phyloP scores from a whole-genome alignment of 1,140 invertebrate genomes.

The Lepidurus packardi region DNA sequence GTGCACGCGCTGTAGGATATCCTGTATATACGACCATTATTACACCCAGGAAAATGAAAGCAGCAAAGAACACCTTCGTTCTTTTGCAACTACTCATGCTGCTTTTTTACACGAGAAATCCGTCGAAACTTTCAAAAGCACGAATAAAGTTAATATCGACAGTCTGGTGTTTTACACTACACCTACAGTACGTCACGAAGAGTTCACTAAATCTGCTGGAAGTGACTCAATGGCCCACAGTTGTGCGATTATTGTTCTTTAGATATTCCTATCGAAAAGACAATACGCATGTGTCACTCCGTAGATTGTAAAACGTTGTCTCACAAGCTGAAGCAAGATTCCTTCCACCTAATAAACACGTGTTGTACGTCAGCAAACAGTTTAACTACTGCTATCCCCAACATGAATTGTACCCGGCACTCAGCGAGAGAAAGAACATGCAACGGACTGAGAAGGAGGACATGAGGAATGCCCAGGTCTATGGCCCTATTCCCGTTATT shows the following conservation, averaged over 20 bases:
- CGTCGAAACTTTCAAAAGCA: too few relatives aligned
- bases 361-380: background rate
- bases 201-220: too few relatives aligned
- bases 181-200: too few relatives aligned
- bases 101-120: too few relatives aligned
- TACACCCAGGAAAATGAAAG: background rate
- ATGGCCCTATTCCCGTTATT: constrained; percentile 11
- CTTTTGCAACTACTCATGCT: background rate
- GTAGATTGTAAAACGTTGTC: background rate
- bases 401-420: background rate
- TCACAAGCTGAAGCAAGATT: background rate
- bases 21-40: constrained; percentile 13
- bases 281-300: background rate
- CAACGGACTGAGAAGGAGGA: background rate
- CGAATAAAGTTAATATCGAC: too few relatives aligned
- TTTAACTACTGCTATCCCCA: background rate
- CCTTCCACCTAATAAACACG: background rate
- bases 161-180: too few relatives aligned
- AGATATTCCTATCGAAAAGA: background rate
- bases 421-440: background rate
- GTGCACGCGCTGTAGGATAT: background rate
- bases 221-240: too few relatives aligned
- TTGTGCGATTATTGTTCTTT: too few relatives aligned
- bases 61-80: background rate
- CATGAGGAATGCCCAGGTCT: background rate